A percentile compares a stretch with the other conserved stretches of the same genome.
phyloP scores from a whole-genome alignment of 1,140 invertebrate species.

The Cepaea nemoralis region DNA sequence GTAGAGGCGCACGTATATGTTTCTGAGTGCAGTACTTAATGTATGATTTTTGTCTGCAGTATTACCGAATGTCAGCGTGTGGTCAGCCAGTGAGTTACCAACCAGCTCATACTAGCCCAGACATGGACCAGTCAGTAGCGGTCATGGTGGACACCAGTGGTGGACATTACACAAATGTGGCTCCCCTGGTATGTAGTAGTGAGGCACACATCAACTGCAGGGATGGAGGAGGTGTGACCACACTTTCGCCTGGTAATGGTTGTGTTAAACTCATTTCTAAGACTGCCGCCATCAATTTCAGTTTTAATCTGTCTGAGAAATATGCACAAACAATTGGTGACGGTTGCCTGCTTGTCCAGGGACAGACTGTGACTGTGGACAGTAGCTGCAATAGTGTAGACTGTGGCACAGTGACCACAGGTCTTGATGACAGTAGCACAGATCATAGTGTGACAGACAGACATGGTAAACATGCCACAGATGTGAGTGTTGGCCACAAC shows the following conservation, averaged over 20 bases:
- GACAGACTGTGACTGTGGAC: not conserved
- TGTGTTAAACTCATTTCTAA: not conserved
- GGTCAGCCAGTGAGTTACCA: slow-evolving; percentile 9
- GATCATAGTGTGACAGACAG: not conserved
- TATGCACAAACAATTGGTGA: not conserved
- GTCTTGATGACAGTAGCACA: not conserved
- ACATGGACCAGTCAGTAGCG: not conserved
- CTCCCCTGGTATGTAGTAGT: not conserved
- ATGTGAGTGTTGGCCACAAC: not conserved
- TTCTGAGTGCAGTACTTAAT: too few species aligned
- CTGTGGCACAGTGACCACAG: not conserved
- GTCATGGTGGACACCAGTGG: not conserved
- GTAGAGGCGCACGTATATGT: too few species aligned
- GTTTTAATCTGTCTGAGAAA: not conserved
- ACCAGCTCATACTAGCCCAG: not conserved
- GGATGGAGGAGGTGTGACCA: not conserved
- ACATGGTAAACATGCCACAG: not conserved
- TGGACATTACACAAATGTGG: slow-evolving; percentile 9
- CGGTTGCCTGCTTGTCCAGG: not conserved
- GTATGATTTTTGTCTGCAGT: slow-evolving; percentile 33
- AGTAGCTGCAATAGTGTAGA: not conserved
- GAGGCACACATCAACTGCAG: not conserved
- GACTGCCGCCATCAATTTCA: not conserved
- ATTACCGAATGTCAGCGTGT: slow-evolving; percentile 16
- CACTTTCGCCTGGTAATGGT: not conserved